Base-by-base conservation (phyloP, 2,888 invertebrate species). In the Hypomecis atomaria region DNA sequence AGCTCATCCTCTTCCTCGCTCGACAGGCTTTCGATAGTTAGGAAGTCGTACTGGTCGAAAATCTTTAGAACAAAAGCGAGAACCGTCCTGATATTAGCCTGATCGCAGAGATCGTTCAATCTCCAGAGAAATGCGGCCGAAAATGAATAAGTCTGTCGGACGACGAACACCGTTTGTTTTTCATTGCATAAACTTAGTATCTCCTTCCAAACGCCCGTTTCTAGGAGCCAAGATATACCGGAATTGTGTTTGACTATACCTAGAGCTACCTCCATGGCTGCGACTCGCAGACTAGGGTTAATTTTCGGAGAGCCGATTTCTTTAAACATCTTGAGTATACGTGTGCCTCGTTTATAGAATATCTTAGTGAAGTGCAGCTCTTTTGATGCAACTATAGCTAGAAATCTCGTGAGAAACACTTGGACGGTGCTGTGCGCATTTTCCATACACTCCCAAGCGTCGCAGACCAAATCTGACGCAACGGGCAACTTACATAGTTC, bases 111-210 rank as follows among this genome's bases (percentile, higher is more conserved):
- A 55, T 93, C 91, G 23, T 92, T 89, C 0, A 94, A 82, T 79
- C 92, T 94, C 85, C 94, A 94, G 0, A 96, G 76, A 59, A 96
- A 91, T 64, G 90, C 89, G 13, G 94, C 93, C 13, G 96, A 86
- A 73, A 96, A 95, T 63, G 94, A 93, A 59, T 95, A 94, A 6
- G 95, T 94, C 78, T 96, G 95, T 44, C 95, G 92, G 0, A 95
- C 93, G 8, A 96, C 94, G 77, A 96, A 97, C 45, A 96, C 89
- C 0, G 96, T 96, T 66, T 95, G 94, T 81, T 94, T 95, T 59
- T 94, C 89, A 72, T 95, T 94, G 65, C 94, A 95, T 55, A 95
- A 93, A 62, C 90, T 91, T 4, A 96, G 84, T 37, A 96, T 93
- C 72, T 95, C 93, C 65, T 90, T 93, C 96, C 96, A 97, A 10